A percentile compares a stretch with the other conserved stretches of the same genome.
phyloP scores from a whole-genome alignment of 2,113 vertebrate species.

The Perccottus glenii region DNA sequence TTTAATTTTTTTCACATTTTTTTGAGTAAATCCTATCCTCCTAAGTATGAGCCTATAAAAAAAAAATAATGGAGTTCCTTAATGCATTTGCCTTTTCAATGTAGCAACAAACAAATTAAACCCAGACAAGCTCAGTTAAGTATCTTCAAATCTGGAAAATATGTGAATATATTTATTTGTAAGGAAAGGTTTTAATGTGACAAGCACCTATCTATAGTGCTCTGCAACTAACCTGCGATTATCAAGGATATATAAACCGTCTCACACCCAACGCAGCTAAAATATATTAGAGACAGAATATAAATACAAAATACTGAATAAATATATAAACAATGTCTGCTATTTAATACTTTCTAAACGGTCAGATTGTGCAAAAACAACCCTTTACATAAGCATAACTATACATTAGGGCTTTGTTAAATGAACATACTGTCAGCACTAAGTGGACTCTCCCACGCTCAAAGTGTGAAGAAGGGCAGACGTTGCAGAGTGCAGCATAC shows the following conservation, averaged over 20 bases:
- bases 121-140: no score
- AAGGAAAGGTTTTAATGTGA: no score
- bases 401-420: conserved; percentile 9
- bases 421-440: conserved; percentile 5
- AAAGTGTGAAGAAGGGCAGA: conserved; percentile 1
- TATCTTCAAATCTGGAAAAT: no score
- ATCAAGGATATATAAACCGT: background rate
- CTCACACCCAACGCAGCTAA: background rate
- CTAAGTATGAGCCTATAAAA: background rate
- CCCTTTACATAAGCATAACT: conserved; percentile 3
- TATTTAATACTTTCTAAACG: background rate
- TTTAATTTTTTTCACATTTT: background rate
- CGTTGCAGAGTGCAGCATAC: background rate
- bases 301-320: no score
- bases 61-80: background rate
- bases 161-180: no score
- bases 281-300: no score
- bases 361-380: background rate
- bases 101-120: no score
- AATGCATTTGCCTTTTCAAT: background rate
- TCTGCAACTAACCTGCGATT: no score
- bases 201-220: no score
- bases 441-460: conserved; percentile 8
- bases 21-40: background rate
- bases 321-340: background rate